phyloP scores from a whole-genome alignment of 2,113 vertebrate species.

The Ceuthmochares aereus region DNA sequence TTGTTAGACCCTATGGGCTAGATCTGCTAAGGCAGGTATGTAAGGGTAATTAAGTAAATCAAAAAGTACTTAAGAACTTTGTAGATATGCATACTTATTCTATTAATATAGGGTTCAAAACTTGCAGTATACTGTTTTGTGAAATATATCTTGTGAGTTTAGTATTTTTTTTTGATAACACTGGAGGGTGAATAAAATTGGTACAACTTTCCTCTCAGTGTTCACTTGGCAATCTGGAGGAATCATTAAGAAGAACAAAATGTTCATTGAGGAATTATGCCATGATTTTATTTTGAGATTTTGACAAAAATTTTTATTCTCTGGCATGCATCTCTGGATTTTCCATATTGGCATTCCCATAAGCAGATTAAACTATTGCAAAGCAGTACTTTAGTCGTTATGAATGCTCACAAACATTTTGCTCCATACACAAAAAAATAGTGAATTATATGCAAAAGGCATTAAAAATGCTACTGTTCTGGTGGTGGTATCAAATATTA shows the following conservation, averaged over 20 bases:
- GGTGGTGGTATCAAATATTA: background rate
- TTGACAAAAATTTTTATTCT: background rate
- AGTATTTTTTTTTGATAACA: background rate
- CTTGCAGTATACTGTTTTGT: background rate
- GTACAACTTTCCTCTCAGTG: background rate
- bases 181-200: background rate
- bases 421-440: background rate
- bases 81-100: background rate
- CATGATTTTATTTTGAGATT: constrained; percentile 19
- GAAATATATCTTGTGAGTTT: background rate
- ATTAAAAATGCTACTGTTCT: background rate
- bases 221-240: background rate
- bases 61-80: background rate
- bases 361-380: background rate
- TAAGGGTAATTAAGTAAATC: background rate
- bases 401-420: background rate
- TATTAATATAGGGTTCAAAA: background rate
- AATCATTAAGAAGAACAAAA: background rate
- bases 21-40: background rate
- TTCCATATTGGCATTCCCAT: background rate
- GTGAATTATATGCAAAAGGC: background rate
- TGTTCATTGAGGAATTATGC: background rate
- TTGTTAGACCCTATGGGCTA: background rate
- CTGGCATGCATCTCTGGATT: background rate
- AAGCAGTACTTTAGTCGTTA: background rate